Evolutionary conservation across 2,113 vertebrate genomes (phyloP).

Genomic region (Ammodytes dubius): DNA sequence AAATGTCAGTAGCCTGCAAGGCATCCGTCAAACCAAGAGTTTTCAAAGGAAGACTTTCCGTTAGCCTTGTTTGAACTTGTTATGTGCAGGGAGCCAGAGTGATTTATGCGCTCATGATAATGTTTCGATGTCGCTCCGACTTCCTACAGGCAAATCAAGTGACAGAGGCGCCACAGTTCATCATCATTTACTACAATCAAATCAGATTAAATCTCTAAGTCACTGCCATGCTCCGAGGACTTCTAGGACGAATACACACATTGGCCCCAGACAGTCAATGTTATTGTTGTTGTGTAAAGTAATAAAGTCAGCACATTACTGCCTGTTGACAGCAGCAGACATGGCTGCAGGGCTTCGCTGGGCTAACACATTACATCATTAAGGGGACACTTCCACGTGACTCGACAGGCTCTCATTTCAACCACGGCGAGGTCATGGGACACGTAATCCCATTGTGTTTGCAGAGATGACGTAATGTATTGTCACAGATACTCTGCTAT

Average conservation of each 20-base stretch:
- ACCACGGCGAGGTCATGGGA: background rate
- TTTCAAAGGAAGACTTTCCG: constrained; percentile 26
- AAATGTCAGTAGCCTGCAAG: background rate
- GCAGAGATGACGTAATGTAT: background rate
- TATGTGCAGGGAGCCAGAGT: background rate
- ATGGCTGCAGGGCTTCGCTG: constrained; percentile 34
- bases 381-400: constrained; percentile 21
- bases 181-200: background rate
- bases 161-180: background rate
- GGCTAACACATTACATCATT: constrained; percentile 26
- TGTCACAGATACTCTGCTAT: background rate
- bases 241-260: constrained; percentile 5
- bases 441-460: background rate
- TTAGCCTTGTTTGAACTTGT: constrained; percentile 66
- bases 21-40: constrained; percentile 13
- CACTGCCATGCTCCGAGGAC: background rate
- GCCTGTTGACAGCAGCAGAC: constrained; percentile 49
- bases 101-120: constrained; percentile 24
- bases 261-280: background rate
- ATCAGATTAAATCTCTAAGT: constrained; percentile 9
- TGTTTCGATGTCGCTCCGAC: background rate
- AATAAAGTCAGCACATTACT: constrained; percentile 44
- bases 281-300: constrained; percentile 16
- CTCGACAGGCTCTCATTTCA: constrained; percentile 14
- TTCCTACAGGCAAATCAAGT: constrained; percentile 28